A percentile compares a stretch with the other conserved stretches of the same genome.
These are phyloP conservation scores for Buceros bicornis DNA, from an alignment of 2,797 vertebrate genomes.

Conservation along the genomic window DNA sequence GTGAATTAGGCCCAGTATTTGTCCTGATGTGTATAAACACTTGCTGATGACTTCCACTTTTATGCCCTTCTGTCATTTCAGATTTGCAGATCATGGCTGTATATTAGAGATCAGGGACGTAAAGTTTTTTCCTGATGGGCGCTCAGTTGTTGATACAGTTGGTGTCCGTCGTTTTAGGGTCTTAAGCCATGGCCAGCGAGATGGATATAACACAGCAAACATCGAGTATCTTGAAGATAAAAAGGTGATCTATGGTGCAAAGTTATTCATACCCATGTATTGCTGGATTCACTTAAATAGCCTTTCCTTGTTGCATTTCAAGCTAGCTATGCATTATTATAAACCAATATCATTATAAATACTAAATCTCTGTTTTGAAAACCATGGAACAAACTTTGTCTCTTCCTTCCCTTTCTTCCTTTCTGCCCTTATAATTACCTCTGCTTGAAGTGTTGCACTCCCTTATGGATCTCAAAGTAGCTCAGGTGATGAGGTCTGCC, in stretches of 20 bases:
- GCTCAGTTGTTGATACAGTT: conserved; percentile 91
- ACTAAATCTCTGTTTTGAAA: conserved; percentile 45
- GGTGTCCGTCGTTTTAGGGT: conserved; percentile 91
- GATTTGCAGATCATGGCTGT: conserved; percentile 92
- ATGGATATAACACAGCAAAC: conserved; percentile 94
- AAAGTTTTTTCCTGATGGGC: conserved; percentile 93
- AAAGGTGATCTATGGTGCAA: conserved; percentile 85
- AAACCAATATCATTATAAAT: conserved; percentile 40
- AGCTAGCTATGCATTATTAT: conserved; percentile 61
- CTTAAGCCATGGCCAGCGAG: conserved; percentile 89
- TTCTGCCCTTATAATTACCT: conserved; percentile 20
- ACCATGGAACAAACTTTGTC: conserved; percentile 35
- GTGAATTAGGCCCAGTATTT: conserved; percentile 68
- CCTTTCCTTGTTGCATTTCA: conserved; percentile 65
- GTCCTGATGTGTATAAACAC: conserved; percentile 64
- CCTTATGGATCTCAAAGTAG: neutral
- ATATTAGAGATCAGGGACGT: conserved; percentile 93
- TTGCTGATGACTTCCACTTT: conserved; percentile 72
- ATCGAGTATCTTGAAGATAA: conserved; percentile 93
- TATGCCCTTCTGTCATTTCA: conserved; percentile 68
- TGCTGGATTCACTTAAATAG: conserved; percentile 64
- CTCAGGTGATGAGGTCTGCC: neutral
- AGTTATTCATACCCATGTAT: conserved; percentile 73
- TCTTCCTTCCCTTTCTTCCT: conserved; percentile 39
- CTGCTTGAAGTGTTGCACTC: conserved; percentile 13